Base-by-base conservation (phyloP, 2,797 vertebrate genomes). In the Serranus cabrilla region DNA sequence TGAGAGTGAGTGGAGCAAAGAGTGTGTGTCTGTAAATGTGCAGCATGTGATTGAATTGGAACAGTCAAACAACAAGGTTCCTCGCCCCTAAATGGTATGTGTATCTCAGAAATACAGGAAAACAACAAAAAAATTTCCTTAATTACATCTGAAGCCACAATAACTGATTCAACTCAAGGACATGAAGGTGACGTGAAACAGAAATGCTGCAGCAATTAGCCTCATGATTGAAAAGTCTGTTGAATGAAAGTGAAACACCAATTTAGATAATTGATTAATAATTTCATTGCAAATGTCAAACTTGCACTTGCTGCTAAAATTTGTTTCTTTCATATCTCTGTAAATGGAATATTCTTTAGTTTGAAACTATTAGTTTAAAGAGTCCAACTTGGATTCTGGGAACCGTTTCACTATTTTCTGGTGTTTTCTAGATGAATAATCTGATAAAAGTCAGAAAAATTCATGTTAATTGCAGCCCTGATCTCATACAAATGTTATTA, bases 1-100 rank as follows among this genome's bases (percentile, higher is more conserved):
- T 23, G 34, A 43, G 64, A 21, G 65, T 21, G 49, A 65, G 27
- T 25, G 46, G 21, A 61, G 20, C 16, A 50, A 57, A 72, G 27
- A 43, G 27, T 60, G 21, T 39, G 3, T 45, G 1, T 75, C 20
- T 60, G 25, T 43, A 11, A 40, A 79, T 68, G 39, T 59, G 25
- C 60, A 60, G 54, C 6, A n/a, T 64, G 39, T 21, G 13, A 61
- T 31, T 73, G 16, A 37, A 13, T 31, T 62, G 13, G 55, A 46
- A 42, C 9, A 7, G 5, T 3, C 16, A 52, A 66, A 62, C 1
- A 13, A 16, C 64, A 69, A 56, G 2, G 11, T 18, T n/a, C 10
- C 1, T 64, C 51, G 37, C 1, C 5, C n/a, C 12, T n/a, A 20
- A 23, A 2, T 7, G 5, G 45, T 27, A 27, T 27, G 27, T 16